Base-by-base conservation (phyloP, 2,797 vertebrate species). In the Agapornis canus region DNA sequence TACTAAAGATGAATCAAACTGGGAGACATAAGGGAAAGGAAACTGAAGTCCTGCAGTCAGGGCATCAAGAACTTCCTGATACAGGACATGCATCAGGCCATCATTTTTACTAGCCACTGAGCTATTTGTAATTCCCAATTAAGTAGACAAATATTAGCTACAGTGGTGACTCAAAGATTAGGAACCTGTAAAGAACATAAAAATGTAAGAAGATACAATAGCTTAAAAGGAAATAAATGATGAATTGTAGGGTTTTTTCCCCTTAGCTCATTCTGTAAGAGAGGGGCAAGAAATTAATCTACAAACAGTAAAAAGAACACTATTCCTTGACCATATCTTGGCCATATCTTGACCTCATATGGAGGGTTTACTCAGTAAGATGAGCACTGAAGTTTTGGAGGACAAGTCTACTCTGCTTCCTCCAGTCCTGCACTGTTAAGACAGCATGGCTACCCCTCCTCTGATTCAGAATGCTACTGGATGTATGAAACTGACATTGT, bases 1-100 rank as follows among this genome's bases (percentile, higher is more conserved):
- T 63, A 72, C 65, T 93, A 86, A 91, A 94, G 75, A 91, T 59
- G 94, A 92, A 90, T 85, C 77, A 94, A 84, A 90, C 80, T 51
- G 93, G 63, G 82, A 95, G 59, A 89, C 48, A 56, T 86, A 90
- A 92, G 66, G 59, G 73, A 90, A 66, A 92, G 63, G 27, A 81
- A 84, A 82, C 45, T 69, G 65, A 86, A 84, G 54, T 72, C 35
- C 35, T 88, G 47, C 73, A 79, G 18, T 39, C 42, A 82, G 25
- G 39, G 11, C 73, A 73, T 89, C 66, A 88, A 84, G 68, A 94
- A 72, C 54, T 79, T 95, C 64, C 48, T 84, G 66, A 88, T 83
- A 47, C 54, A 91, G 69, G 54, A 14, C 21, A 35, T 81, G 82
- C 16, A 84, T 64, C 64, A 64, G 52, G 29, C 40, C 57, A 8